Base-by-base conservation (phyloP, 1,140 invertebrate genomes). In the Halesus radiatus region DNA sequence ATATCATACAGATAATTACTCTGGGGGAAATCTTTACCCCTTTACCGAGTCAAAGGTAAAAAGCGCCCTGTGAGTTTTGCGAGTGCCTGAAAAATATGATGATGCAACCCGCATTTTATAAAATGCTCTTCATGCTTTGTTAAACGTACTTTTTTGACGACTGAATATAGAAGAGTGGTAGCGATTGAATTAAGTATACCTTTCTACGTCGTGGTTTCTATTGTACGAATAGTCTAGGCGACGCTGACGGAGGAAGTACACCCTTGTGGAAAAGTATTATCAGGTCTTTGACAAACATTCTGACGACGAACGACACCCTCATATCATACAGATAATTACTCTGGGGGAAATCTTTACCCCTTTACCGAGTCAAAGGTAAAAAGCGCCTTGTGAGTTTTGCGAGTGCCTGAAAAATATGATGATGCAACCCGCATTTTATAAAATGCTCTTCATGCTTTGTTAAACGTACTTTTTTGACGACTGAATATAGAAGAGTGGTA, bases 111-210 rank as follows among this genome's bases (percentile, higher is more conserved):
- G 37, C 37, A 45, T 45, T 45, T 13, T 45, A 45, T 45, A 45
- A 13, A 45, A 45, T 10, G 37, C 37, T 45, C 37, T 45, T 10
- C 37, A 45, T 1, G 37, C 8, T 45, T 45, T 45, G 37, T 45
- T 45, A 45, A 45, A 45, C 10, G 8, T 64, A 64, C 60, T 26
- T 64, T 64, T 26, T 64, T 64, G 60, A 64, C 18, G 23, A 64
- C 54, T 56, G 54, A 64, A 64, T 22, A 22, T 1, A 26, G 15
- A 64, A 64, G 20, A 64, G 23, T 26, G 60, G 20, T 16, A 16
- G 23, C 60, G 23, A 64, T 22, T 70, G 66, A 45, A 45, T 70
- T 70, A 70, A 70, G 66, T 70, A 20, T 20, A 45, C 66, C 66
- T 70, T 70, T 70, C 22, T 70, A 70, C 66, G n/a, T 18, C 15